Base-by-base conservation (phyloP, 2,113 vertebrate genomes). In the Hemibagrus wyckioides region DNA sequence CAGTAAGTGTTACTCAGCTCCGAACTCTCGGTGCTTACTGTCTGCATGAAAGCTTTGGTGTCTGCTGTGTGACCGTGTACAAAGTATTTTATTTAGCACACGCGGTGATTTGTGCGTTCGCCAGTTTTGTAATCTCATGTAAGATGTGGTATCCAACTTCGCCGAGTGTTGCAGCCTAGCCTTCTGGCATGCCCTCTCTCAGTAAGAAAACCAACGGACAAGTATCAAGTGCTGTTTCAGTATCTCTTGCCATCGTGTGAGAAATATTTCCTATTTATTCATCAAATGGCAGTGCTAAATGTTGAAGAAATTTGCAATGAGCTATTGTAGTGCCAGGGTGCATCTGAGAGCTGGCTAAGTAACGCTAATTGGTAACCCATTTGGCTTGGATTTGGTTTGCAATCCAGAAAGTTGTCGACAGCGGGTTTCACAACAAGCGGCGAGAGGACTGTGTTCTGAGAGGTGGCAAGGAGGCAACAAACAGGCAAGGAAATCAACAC, bases 1-100 rank as follows among this genome's bases (percentile, higher is more conserved):
- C 97, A 0, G 97, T 99, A 95, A 99, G 97, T 98, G 92, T 90
- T 48, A 30, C 85, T 84, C 33, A 81, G 73, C 89, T 90, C 75
- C 61, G 75, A 82, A 57, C 41, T 84, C 39, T 71, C 63, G 25
- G 36, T 85, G 71, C 84, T 71, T 76, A 52, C 73, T 71, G 71
- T 80, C 65, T 73, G 89, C 88, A 89, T 85, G 85, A 69, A n/a
- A 59, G 57, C 67, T 80, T 56, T 36, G 6, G 50, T 88, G 83
- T 73, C 86, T 83, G 80, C 63, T 63, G 52, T 84, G 84, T 57
- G 61, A 75, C 84, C 83, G 36, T 89, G 76, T 48, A 86, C 41
- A 69, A 52, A 81, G 82, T 44, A 69, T 86, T 39, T 67, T 84
- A 59, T 76, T 85, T 80, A 33, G 79, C 67, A 63, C 85, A 89